Conservation (phyloP, 1,140 invertebrate species). For the Oreohelix idahoensis region DNA sequence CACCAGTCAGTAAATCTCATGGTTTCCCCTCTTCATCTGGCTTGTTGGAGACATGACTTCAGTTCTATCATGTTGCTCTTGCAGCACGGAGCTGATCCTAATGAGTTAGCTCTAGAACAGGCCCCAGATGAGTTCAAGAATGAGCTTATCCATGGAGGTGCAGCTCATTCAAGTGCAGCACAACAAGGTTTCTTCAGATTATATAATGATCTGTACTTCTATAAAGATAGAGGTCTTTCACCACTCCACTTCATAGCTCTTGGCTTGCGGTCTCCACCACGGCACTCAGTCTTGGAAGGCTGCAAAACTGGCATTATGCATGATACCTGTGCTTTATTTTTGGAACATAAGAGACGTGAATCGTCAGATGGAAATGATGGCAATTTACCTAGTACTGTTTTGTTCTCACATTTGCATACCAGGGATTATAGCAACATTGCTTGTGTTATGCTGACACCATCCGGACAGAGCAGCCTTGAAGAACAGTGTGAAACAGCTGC, state of each 20-base stretch:
- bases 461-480: background rate
- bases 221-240: slow-evolving; percentile 8
- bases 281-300: background rate
- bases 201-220: background rate
- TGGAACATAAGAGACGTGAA: background rate
- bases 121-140: background rate
- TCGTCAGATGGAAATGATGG: background rate
- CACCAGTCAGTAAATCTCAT: slow-evolving; percentile 29
- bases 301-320: background rate
- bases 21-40: slow-evolving; percentile 35
- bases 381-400: background rate
- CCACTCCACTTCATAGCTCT: slow-evolving; percentile 34
- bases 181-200: background rate
- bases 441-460: background rate
- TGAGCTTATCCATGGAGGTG: background rate
- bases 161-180: background rate
- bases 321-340: background rate
- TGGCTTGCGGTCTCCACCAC: slow-evolving; percentile 37
- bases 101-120: slow-evolving; percentile 27
- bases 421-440: background rate
- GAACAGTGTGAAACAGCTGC: background rate
- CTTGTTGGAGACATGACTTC: slow-evolving; percentile 42
- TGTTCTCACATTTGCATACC: background rate
- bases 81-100: slow-evolving; percentile 38
- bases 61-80: slow-evolving; percentile 25